Evolutionary conservation across 53 echinoderm and acorn worm species (phyloP).

Genomic region (Zoroaster sp.): DNA sequence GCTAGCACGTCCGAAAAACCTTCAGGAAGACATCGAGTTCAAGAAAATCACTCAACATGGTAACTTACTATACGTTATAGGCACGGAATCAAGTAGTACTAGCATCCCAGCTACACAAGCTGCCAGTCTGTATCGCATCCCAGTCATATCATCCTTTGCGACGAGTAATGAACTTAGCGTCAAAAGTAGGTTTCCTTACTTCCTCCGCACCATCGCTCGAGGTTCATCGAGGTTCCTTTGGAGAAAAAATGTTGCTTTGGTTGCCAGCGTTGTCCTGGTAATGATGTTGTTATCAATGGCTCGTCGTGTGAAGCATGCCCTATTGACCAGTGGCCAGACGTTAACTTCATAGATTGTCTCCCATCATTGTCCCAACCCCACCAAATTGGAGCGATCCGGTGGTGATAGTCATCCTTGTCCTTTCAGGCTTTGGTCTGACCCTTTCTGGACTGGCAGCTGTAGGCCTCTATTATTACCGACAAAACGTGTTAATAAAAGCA

Average conservation of each 20-base stretch:
- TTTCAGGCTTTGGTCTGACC: neutral
- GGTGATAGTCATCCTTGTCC: neutral
- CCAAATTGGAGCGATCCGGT: neutral
- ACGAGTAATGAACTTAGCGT: slow-evolving; percentile 56
- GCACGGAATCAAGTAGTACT: neutral
- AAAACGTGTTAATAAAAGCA: slow-evolving; percentile 45
- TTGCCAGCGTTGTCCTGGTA: neutral
- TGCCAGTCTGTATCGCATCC: neutral
- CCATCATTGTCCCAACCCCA: neutral
- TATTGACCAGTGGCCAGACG: neutral
- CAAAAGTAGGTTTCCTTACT: slow-evolving; percentile 21
- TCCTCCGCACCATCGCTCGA: slow-evolving; percentile 43
- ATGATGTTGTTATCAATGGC: slow-evolving; percentile 6
- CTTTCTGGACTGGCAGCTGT: neutral
- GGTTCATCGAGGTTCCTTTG: slow-evolving; percentile 10
- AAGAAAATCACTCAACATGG: neutral
- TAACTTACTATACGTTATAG: neutral
- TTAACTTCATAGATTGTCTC: neutral
- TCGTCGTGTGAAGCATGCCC: neutral
- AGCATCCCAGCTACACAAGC: neutral
- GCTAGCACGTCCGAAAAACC: neutral
- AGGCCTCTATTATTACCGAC: slow-evolving; percentile 15
- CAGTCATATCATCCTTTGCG: slow-evolving; percentile 17
- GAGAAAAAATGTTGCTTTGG: slow-evolving; percentile 46
- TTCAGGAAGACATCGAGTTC: neutral